Evolutionary conservation across 2,888 invertebrate genomes (phyloP).

Genomic region (Homarus gammarus): DNA sequence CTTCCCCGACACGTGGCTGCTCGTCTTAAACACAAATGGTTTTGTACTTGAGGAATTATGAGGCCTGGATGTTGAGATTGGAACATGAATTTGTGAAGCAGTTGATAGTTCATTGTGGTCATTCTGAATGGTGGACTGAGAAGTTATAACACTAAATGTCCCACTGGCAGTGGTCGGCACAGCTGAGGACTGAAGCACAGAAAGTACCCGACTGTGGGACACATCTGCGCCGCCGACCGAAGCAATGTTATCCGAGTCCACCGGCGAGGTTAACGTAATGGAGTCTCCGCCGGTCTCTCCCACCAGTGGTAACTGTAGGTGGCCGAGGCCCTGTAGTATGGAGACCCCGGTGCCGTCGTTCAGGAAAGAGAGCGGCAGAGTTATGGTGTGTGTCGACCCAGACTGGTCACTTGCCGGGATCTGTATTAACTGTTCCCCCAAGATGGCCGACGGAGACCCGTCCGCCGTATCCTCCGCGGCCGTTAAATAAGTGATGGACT

Average conservation of each 20-base stretch:
- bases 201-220: slow-evolving; percentile 42
- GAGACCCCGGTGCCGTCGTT: slow-evolving; percentile 69
- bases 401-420: slow-evolving; percentile 71
- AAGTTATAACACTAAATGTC: slow-evolving; percentile 5
- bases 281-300: slow-evolving; percentile 53
- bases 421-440: slow-evolving; percentile 70
- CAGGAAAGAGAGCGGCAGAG: slow-evolving; percentile 69
- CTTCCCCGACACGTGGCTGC: slow-evolving; percentile 31
- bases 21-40: slow-evolving; percentile 50
- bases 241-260: slow-evolving; percentile 43
- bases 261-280: slow-evolving; percentile 55
- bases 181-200: slow-evolving; percentile 36
- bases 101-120: slow-evolving; percentile 7
- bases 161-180: slow-evolving; percentile 9
- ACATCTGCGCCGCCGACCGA: slow-evolving; percentile 30
- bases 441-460: slow-evolving; percentile 35
- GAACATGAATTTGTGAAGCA: slow-evolving; percentile 1
- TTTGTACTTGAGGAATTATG: slow-evolving; percentile 4
- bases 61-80: slow-evolving; percentile 22
- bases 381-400: slow-evolving; percentile 68
- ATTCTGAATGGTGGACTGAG: slow-evolving; percentile 25
- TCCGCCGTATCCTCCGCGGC: slow-evolving; percentile 46
- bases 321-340: slow-evolving; percentile 65
- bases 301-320: slow-evolving; percentile 64
- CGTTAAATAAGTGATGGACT: slow-evolving; percentile 66